These are phyloP conservation scores for Probosciger aterrimus DNA, from an alignment of 2,113 vertebrate genomes.

Conservation along the genomic window DNA sequence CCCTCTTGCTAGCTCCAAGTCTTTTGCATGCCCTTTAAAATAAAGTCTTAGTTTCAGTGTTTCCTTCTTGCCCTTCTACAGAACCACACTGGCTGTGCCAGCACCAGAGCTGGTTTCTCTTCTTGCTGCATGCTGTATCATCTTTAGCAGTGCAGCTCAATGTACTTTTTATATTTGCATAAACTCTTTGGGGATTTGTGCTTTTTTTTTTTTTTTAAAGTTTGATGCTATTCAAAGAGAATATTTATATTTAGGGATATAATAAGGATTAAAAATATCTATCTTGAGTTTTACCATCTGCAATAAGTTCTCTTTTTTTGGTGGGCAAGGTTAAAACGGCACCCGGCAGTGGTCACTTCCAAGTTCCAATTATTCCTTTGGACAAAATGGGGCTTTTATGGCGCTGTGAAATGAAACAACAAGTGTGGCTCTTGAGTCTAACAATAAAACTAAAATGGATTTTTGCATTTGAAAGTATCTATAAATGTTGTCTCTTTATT, in stretches of 20 bases:
- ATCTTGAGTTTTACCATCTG: neutral
- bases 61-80: neutral
- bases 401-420: slow-evolving; percentile 55
- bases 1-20: neutral
- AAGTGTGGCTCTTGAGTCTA: neutral
- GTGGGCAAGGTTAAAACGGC: slow-evolving; percentile 64
- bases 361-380: slow-evolving; percentile 39
- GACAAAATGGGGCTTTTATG: slow-evolving; percentile 45
- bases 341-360: neutral
- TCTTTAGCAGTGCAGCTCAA: neutral
- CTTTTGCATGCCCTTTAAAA: neutral
- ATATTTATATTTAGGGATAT: neutral
- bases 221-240: neutral
- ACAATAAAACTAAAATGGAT: neutral
- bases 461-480: slow-evolving; percentile 34
- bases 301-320: neutral
- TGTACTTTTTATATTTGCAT: neutral
- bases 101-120: neutral
- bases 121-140: neutral
- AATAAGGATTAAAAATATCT: neutral
- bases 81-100: neutral
- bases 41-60: neutral
- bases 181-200: neutral
- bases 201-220: neutral
- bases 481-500: neutral